Base-by-base conservation (phyloP, 2,113 vertebrate species). In the Mustela lutreola region DNA sequence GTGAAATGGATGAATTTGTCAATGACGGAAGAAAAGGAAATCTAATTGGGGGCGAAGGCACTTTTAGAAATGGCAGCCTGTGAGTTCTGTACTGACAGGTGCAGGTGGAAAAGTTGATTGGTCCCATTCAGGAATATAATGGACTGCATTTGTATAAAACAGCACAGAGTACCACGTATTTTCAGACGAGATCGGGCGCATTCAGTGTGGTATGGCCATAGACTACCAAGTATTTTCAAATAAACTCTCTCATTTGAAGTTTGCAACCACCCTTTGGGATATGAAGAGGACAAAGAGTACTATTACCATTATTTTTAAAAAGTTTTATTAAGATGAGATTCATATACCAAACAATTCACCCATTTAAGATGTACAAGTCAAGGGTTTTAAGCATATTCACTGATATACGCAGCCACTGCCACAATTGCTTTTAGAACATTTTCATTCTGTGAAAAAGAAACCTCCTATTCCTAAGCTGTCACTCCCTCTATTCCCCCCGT, bases 71-170 rank as follows among this genome's bases (percentile, higher is more conserved):
- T 39, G 76, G 71, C 91, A 50, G 91, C 26, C 60, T 95, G 71
- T 36, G 81, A 73, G 93, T 91, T 89, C 63, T 95, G 88, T 81
- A 82, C 93, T 62, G 89, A 94, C 93, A 98, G 97, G 97, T 96
- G 93, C 92, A 75, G 73, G 60, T 92, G 96, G 95, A 96, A 95
- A 96, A 97, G 92, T 80, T 96, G 82, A 95, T 97, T 95, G 93
- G 81, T 86, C 82, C 78, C 80, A 97, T 96, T 98, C 97, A 97
- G 26, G 82, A 62, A 63, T 19, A 80, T 71, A 95, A 96, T 60
- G 36, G 58, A 45, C 36, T 60, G 24, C 24, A 39, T 82, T 63
- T 82, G 81, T 62, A 42, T 28, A 48, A 81, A 62, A 36, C 28
- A 21, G 48, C 42, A 26, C n/a, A 28, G 63, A 11, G 36, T 78